Base-by-base conservation (phyloP, 2,797 vertebrate genomes). In the Pangasius macronema region DNA sequence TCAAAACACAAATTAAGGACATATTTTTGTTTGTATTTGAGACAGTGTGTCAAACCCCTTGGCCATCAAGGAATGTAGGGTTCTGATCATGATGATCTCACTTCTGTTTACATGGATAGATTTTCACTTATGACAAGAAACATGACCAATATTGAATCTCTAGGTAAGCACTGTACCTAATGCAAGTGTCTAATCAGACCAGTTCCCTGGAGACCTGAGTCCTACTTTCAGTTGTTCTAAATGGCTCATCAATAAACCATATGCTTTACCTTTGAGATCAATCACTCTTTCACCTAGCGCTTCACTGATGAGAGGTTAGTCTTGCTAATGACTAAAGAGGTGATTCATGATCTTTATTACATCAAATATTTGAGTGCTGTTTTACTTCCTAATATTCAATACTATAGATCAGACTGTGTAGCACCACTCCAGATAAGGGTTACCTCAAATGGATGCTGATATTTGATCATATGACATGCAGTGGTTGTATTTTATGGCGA, bases 201-300 rank as follows among this genome's bases (percentile, higher is more conserved):
- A 53, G 51, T 73, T 89, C 88, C 76, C 83, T n/a, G 39, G 79
- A 85, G 89, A 82, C 63, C 33, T 33, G 67, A 61, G 80, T 11
- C 39, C 46, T 53, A 8, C 84, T 77, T 83, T 83, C 84, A 89
- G 82, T 90, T 88, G 89, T 72, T 88, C 90, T 93, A 93, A 94
- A 93, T 91, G 88, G 84, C 90, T 93, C 89, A 91, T 93, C 91
- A 91, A 93, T 92, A 93, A 84, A 91, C 87, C 87, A 86, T 92
- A 91, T 84, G 88, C 91, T 93, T 93, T 88, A 92, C 90, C 90
- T 85, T 53, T 91, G 90, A 91, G 93, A 94, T 95, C 93, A 94
- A 95, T 94, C 90, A 91, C 85, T 91, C 87, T 70, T 86, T 93
- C 88, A 85, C 87, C 86, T 90, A 84, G 72, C 86, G 85, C 83